phyloP scores from a whole-genome alignment of 2,797 vertebrate species.

The Cuculus canorus region DNA sequence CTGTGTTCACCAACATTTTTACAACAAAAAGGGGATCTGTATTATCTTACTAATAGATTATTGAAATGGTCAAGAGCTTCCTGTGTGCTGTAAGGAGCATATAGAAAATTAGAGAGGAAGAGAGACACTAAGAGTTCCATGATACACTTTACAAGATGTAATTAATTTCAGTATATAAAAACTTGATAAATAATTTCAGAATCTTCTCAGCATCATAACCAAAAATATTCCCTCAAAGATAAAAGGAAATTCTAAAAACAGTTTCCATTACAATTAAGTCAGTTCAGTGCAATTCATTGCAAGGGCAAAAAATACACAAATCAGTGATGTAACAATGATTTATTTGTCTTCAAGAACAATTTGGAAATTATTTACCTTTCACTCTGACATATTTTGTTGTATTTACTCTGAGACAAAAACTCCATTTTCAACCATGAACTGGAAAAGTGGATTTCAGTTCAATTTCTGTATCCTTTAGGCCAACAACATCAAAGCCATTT shows the following conservation, averaged over 20 bases:
- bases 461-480: background rate
- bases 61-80: background rate
- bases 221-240: background rate
- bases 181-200: background rate
- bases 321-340: background rate
- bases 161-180: background rate
- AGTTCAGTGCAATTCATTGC: background rate
- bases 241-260: background rate
- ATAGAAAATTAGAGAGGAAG: background rate
- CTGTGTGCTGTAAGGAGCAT: background rate
- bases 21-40: background rate
- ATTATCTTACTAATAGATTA: background rate
- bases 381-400: background rate
- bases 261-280: background rate
- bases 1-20: background rate
- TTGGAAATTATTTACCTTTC: background rate
- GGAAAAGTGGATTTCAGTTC: slow-evolving; percentile 30
- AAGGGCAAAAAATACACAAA: background rate
- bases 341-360: background rate
- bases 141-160: background rate
- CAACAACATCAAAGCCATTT: slow-evolving; percentile 7
- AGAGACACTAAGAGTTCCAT: background rate
- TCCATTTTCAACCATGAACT: slow-evolving; percentile 17
- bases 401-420: background rate
- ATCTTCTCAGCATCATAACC: background rate